Conservation (phyloP, 2,888 invertebrate species). For the Lottia gigantea region DNA sequence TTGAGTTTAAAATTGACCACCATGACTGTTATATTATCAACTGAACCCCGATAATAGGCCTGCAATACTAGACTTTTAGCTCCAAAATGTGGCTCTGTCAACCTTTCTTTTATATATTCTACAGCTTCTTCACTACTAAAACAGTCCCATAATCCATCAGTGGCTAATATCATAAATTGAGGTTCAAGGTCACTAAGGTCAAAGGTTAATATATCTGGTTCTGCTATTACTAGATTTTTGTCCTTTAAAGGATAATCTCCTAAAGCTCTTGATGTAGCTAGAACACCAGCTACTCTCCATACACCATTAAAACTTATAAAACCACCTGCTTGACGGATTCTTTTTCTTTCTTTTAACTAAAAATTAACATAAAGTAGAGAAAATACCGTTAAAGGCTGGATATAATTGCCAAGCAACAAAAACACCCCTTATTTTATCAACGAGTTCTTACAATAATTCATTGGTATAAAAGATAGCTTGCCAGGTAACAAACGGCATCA, state of each 20-base stretch:
- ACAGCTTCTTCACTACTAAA: constrained; percentile 95
- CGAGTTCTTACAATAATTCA: too few relatives aligned
- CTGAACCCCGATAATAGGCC: constrained; percentile 90
- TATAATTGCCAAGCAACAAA: too few relatives aligned
- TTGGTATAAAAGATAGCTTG: too few relatives aligned
- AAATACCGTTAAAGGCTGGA: too few relatives aligned
- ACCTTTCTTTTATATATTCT: constrained; percentile 84
- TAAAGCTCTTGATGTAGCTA: constrained; percentile 92
- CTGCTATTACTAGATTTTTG: constrained; percentile 91
- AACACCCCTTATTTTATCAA: too few relatives aligned
- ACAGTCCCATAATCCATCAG: constrained; percentile 97
- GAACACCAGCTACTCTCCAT: constrained; percentile 94
- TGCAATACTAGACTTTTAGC: constrained; percentile 91
- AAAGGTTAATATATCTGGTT: constrained; percentile 93
- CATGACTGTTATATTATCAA: constrained; percentile 95
- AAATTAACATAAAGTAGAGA: constrained; percentile 17
- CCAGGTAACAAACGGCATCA: too few relatives aligned
- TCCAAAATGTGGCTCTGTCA: constrained; percentile 87
- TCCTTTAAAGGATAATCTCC: constrained; percentile 94
- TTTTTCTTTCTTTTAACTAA: constrained; percentile 86
- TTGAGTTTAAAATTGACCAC: constrained; percentile 78
- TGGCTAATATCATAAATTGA: constrained; percentile 89
- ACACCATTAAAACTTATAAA: constrained; percentile 95
- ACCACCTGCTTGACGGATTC: constrained; percentile 95
- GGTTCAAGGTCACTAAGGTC: constrained; percentile 86